Evolutionary conservation across 2,113 vertebrate genomes (phyloP).

Genomic region (Eubucco bourcierii): DNA sequence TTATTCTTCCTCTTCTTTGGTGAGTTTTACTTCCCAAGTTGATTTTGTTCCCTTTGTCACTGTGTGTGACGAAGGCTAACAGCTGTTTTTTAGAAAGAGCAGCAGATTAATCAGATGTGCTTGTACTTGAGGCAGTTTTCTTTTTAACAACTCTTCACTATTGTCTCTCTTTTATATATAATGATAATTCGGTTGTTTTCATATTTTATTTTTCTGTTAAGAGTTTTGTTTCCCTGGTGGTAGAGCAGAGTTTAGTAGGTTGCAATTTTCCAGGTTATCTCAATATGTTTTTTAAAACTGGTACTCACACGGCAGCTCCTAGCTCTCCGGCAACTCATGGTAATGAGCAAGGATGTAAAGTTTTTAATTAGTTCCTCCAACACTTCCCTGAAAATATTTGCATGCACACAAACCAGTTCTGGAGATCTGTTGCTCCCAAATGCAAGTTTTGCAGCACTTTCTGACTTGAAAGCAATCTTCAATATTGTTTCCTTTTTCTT

Average conservation of each 20-base stretch:
- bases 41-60: conserved; percentile 65
- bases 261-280: conserved; percentile 10
- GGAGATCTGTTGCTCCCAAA: conserved; percentile 7
- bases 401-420: background rate
- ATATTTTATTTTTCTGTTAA: background rate
- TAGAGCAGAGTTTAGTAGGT: background rate
- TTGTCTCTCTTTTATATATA: background rate
- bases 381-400: conserved; percentile 32
- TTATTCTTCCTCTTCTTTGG: conserved; percentile 46
- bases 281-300: background rate
- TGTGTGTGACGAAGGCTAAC: conserved; percentile 40
- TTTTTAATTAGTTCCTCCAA: conserved; percentile 7
- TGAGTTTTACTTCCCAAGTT: conserved; percentile 55
- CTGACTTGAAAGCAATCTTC: background rate
- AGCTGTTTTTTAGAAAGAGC: conserved; percentile 31
- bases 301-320: background rate
- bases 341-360: conserved; percentile 1
- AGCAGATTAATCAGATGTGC: conserved; percentile 14
- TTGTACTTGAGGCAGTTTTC: background rate
- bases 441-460: background rate
- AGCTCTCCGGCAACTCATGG: background rate
- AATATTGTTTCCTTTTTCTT: background rate
- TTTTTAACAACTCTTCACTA: background rate
- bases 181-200: background rate
- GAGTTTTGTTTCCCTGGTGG: background rate